Evolutionary conservation across 2,888 invertebrate species (phyloP).

Genomic region (Phaedon cochleariae): DNA sequence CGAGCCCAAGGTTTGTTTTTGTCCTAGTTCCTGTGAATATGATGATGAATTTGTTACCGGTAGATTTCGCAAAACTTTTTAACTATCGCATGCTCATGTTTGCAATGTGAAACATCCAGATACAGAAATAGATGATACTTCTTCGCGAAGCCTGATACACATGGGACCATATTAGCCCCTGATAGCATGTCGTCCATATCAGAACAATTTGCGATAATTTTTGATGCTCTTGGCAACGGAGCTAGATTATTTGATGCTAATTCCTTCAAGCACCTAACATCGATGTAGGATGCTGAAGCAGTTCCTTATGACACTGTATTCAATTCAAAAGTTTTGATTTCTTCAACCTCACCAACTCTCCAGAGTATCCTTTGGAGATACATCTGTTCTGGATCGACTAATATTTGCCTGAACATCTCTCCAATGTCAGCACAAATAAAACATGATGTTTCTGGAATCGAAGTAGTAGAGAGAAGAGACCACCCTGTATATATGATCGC

Average conservation of each 20-base stretch:
- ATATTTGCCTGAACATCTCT: slow-evolving; percentile 31
- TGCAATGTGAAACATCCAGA: not conserved
- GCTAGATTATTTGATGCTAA: not conserved
- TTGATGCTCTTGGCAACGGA: not conserved
- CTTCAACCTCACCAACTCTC: slow-evolving; percentile 40
- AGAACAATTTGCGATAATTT: not conserved
- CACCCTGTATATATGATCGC: slow-evolving; percentile 25
- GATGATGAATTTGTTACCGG: too few species aligned
- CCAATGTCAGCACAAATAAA: slow-evolving; percentile 28
- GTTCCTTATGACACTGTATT: slow-evolving; percentile 54
- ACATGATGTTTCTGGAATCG: slow-evolving; percentile 23
- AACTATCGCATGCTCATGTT: slow-evolving; percentile 8
- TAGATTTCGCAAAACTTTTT: not conserved
- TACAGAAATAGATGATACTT: not conserved
- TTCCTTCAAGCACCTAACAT: slow-evolving; percentile 19
- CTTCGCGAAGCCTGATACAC: not conserved
- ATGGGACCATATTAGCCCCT: slow-evolving; percentile 5
- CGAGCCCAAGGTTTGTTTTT: not conserved
- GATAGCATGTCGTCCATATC: slow-evolving; percentile 23
- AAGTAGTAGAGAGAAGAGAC: slow-evolving; percentile 16
- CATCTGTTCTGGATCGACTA: slow-evolving; percentile 18
- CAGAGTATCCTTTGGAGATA: slow-evolving; percentile 53
- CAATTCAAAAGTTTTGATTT: slow-evolving; percentile 35
- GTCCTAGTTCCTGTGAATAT: not conserved
- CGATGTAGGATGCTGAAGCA: slow-evolving; percentile 37